Base-by-base conservation (phyloP, 23 tunicate species). In the Ciona savignyi region DNA sequence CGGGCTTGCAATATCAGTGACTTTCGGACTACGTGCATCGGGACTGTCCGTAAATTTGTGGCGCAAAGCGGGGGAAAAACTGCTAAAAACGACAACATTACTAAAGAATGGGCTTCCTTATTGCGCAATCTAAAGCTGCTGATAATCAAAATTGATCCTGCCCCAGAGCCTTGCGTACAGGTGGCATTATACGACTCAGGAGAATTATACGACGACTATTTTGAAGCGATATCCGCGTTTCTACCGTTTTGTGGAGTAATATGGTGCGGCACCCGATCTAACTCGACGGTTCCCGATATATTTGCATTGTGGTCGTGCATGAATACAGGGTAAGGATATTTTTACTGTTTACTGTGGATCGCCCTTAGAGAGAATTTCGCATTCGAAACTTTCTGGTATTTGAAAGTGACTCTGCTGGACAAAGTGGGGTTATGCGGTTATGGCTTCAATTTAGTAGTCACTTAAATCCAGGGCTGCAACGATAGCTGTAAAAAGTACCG, bases 101-200 rank as follows among this genome's bases (percentile, higher is more conserved):
- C 56, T 6, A 42, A 42, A 6, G 56, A 42, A 42, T 42, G 56
- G 56, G 11, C 56, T 6, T 42, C 15, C 9, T 6, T 42, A 9
- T 42, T 42, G 15, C 26, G 27, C 22, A 25, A 70, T n/a, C 76
- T 72, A 9, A 42, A 22, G 1, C 29, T 6, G 2, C 3, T 25
- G 6, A 25, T 27, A 11, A 22, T 72, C 2, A 11, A 2, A 3
- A 51, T 48, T 9, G 80, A 79, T 23, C 84, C 79, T 21, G 29
- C 79, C 56, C n/a, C 29, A 2, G 21, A 68, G 25, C 95, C 95
- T 4, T 87, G 95, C 70, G 60, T 76, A 25, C 95, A 87, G 34
- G 83, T 87, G 3, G 81, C 86, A 3, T 35, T 81, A 60, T 87
- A 62, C 35, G 80, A 35, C 25, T 30, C 27, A 0, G 78, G 60